phyloP scores from a whole-genome alignment of 2,888 invertebrate species.

The Nymphalis polychloros region DNA sequence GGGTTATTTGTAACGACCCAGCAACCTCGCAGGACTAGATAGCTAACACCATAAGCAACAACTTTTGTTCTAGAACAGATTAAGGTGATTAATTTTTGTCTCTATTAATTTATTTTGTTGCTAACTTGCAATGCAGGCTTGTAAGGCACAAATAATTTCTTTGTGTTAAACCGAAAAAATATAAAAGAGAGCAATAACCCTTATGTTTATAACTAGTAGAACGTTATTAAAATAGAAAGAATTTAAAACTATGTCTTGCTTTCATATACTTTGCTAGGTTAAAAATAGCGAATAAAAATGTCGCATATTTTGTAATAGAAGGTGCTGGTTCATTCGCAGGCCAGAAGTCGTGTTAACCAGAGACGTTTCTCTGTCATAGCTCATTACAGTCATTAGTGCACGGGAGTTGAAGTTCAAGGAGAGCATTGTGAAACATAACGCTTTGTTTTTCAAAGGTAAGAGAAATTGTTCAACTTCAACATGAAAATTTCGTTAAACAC shows the following conservation, averaged over 20 bases:
- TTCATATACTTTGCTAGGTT: slow-evolving; percentile 42
- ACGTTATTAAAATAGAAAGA: slow-evolving; percentile 18
- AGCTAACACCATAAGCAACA: no score
- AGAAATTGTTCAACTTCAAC: slow-evolving; percentile 11
- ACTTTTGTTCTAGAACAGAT: no score
- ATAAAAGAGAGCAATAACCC: slow-evolving; percentile 32
- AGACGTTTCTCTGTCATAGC: slow-evolving; percentile 45
- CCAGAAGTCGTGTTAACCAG: slow-evolving; percentile 57
- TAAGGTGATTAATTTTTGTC: no score
- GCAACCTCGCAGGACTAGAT: no score
- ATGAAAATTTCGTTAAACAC: background rate
- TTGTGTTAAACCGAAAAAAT: background rate
- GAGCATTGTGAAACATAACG: slow-evolving; percentile 37
- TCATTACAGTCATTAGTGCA: slow-evolving; percentile 47
- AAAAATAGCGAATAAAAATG: slow-evolving; percentile 73
- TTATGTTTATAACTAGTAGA: slow-evolving; percentile 13
- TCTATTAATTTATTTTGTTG: no score
- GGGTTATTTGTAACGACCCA: no score
- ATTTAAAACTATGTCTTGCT: slow-evolving; percentile 17
- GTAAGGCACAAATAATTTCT: background rate
- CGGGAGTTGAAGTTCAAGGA: slow-evolving; percentile 70
- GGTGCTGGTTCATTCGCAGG: slow-evolving; percentile 59
- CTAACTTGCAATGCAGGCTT: no score
- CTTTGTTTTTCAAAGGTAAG: slow-evolving; percentile 60
- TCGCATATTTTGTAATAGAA: slow-evolving; percentile 54